Base-by-base conservation (phyloP, 2,113 vertebrate genomes). In the Ploceus nigricollis region DNA sequence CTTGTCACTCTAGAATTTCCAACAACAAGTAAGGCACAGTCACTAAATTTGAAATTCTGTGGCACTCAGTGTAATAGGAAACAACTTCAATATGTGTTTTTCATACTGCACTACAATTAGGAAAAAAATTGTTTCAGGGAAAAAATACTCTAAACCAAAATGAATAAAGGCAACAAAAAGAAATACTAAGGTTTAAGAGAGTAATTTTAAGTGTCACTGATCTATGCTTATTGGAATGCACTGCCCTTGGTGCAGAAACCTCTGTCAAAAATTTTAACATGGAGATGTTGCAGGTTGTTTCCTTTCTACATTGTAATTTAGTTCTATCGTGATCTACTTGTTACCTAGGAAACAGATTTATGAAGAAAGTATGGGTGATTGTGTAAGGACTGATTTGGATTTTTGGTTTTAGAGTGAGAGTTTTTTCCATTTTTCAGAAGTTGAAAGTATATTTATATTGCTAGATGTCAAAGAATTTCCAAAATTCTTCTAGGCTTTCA, bases 281-380 rank as follows among this genome's bases (percentile, higher is more conserved):
- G 24, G 28, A 78, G 30, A 63, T 56, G 35, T 24, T 86, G 60
- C 28, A 68, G 60, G 27, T 57, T 71, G n/a, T 57, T 19, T 93
- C 63, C 58, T 17, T 83, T 91, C 48, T 79, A 63, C 42, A 37
- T 3, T 84, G 31, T 39, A 68, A 87, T 63, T 73, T 89, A 85
- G 16, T 89, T 83, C 66, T 78, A 9, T 53, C 24, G 9, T 82
- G 82, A 75, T 72, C 64, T 88, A 87, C 39, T 71, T 65, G 96
- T 97, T 96, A 75, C 95, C 93, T 95, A 88, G 97, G 94, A 86
- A 96, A 96, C 94, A 53, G 75, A 92, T 87, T 89, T 94, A 79
- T 23, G 73, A 81, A 76, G 39, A 47, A 84, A 79, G 11, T 70
- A 82, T 9, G 57, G 27, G 23, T 61, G 69, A 78, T n/a, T 65